Base-by-base conservation (phyloP, 2,797 vertebrate genomes). In the Epinephelus malabaricus region DNA sequence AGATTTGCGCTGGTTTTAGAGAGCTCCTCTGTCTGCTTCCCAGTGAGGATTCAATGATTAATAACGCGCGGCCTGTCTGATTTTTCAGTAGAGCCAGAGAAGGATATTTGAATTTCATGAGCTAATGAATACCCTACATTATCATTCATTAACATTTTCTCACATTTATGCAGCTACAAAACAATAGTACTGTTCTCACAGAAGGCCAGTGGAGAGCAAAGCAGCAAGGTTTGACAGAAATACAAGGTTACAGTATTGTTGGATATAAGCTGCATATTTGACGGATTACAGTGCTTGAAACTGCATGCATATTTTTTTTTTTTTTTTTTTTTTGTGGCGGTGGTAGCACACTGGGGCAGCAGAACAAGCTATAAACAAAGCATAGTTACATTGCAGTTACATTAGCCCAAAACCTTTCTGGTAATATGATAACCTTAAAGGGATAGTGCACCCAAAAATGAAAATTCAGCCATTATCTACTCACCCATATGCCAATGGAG, bases 21-120 rank as follows among this genome's bases (percentile, higher is more conserved):
- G 51, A 68, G 76, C 69, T 75, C 53, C 15, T 73, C 47, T 43
- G 27, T 58, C 62, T 69, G 27, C 30, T 63, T 79, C 63, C 80
- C 72, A 58, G n/a, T 12, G 75, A 86, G 70, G 67, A 82, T 82
- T 84, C 61, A 64, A 62, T 60, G 85, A 88, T 88, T 93, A 83
- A 82, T 80, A 71, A 74, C n/a, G 13, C 76, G 65, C 2, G 30
- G 61, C 17, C 60, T 67, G 73, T 27, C 70, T 82, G 67, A 76
- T 71, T 79, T 84, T 84, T 83, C 76, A 73, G 51, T 17, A 62
- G 67, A 73, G 53, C 74, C 74, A 69, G 63, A 70, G 76, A 82
- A 78, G 50, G 45, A 87, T 73, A 87, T 79, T 79, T 74, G 72
- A 88, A 92, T 89, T 93, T 88, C 86, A 93, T 92, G 89, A 93